Evolutionary conservation across 2,888 invertebrate genomes (phyloP).

Genomic region (Xestobium rufovillosum): DNA sequence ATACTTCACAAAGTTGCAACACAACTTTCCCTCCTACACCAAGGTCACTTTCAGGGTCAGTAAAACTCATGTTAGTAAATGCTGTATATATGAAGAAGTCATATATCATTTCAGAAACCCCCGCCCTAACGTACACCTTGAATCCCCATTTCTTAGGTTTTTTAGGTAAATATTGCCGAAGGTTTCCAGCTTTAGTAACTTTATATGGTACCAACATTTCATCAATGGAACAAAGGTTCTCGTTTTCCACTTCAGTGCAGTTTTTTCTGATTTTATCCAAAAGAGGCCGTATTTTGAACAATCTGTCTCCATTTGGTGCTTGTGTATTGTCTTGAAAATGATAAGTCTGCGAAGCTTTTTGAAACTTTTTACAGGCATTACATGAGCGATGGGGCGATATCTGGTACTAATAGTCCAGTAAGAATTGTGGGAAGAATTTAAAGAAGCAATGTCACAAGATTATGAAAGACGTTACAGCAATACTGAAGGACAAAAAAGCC

Average conservation of each 20-base stretch:
- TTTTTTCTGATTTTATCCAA: constrained; percentile 10
- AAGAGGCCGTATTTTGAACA: constrained; percentile 16
- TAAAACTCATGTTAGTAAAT: too few relatives aligned
- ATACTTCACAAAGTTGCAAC: too few relatives aligned
- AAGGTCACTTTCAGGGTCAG: too few relatives aligned
- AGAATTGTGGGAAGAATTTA: too few relatives aligned
- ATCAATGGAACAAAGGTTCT: too few relatives aligned
- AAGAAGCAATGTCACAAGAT: too few relatives aligned
- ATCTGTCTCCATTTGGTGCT: constrained; percentile 12
- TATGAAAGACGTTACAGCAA: too few relatives aligned
- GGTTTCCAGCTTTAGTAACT: too few relatives aligned
- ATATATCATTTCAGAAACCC: constrained; percentile 7
- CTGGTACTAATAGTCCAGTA: constrained; percentile 11
- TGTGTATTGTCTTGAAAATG: constrained; percentile 14
- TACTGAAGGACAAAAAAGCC: too few relatives aligned
- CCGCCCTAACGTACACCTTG: constrained; percentile 8
- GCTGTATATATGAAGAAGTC: constrained; percentile 10
- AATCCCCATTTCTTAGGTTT: constrained; percentile 11
- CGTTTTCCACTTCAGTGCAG: too few relatives aligned
- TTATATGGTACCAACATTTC: too few relatives aligned
- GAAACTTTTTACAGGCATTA: constrained; percentile 16
- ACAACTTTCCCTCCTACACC: too few relatives aligned
- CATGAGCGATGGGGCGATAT: constrained; percentile 9
- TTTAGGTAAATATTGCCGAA: constrained; percentile 7
- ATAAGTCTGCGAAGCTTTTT: constrained; percentile 11